Percentiles rank a stretch among this genome's conserved stretches.
These are phyloP conservation scores for Homarus gammarus DNA, from an alignment of 2,888 invertebrate genomes.

Conservation along the genomic window DNA sequence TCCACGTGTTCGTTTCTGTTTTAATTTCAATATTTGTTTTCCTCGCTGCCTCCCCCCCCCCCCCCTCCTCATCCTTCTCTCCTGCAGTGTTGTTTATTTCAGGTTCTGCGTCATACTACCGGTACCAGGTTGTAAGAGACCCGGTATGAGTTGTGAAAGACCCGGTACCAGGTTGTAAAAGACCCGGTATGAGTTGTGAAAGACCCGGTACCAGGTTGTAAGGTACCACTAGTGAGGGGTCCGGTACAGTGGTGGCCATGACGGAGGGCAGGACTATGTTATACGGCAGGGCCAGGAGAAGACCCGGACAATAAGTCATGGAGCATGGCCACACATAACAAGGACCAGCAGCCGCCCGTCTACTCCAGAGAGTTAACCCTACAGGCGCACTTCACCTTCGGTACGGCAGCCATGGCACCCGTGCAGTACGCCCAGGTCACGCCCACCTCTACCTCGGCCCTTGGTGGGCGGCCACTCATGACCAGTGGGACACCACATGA, in stretches of 20 bases:
- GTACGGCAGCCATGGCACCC: slow-evolving; percentile 52
- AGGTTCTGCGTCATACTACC: too few relatives aligned
- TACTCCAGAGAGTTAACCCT: slow-evolving; percentile 68
- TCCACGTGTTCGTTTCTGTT: not conserved
- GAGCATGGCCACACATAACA: slow-evolving; percentile 25
- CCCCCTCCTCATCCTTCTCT: too few relatives aligned
- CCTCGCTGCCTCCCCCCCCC: too few relatives aligned
- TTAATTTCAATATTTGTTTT: too few relatives aligned
- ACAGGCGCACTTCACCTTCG: slow-evolving; percentile 68
- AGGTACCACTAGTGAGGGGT: too few relatives aligned
- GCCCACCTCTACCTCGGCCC: slow-evolving; percentile 43
- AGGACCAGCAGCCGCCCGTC: slow-evolving; percentile 23
- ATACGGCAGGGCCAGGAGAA: not conserved
- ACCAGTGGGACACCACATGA: slow-evolving; percentile 48
- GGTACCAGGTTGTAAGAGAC: too few relatives aligned
- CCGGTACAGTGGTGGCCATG: not conserved
- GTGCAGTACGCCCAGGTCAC: slow-evolving; percentile 47
- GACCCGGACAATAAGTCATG: slow-evolving; percentile 51
- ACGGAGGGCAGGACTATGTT: not conserved
- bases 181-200: too few relatives aligned
- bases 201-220: too few relatives aligned
- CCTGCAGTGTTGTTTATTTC: too few relatives aligned
- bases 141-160: too few relatives aligned
- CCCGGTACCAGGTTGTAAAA: too few relatives aligned
- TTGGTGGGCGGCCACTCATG: slow-evolving; percentile 29